phyloP scores from a whole-genome alignment of 2,113 vertebrate genomes.

The Argyrosomus japonicus region DNA sequence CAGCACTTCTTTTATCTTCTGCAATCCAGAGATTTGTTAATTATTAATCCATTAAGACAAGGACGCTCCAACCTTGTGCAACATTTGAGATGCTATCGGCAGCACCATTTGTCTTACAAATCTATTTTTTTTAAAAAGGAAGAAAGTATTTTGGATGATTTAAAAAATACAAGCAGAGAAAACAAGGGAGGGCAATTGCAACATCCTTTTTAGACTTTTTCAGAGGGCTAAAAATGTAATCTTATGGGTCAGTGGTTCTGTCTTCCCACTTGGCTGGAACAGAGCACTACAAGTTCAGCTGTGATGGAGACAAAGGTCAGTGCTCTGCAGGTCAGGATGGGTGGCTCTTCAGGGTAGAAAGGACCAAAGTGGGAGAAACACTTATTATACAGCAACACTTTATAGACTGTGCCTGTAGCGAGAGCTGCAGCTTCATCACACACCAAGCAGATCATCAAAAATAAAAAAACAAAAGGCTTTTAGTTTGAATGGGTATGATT shows the following conservation, averaged over 20 bases:
- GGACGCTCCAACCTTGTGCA: background rate
- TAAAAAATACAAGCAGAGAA: slow-evolving; percentile 15
- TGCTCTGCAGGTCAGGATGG: slow-evolving; percentile 18
- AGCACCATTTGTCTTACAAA: background rate
- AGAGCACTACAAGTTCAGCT: slow-evolving; percentile 25
- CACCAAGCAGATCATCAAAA: slow-evolving; percentile 14
- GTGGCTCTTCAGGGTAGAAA: background rate
- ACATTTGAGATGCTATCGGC: background rate
- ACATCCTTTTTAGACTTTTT: slow-evolving; percentile 25
- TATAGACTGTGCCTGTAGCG: background rate
- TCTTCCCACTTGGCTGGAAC: slow-evolving; percentile 16
- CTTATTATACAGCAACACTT: slow-evolving; percentile 6
- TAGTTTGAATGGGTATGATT: slow-evolving; percentile 37
- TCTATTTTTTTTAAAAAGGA: background rate
- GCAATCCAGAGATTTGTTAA: background rate
- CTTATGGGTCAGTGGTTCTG: slow-evolving; percentile 27
- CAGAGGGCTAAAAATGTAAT: slow-evolving; percentile 39
- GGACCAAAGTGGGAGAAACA: background rate
- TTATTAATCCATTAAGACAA: slow-evolving; percentile 30
- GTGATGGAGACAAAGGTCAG: slow-evolving; percentile 55
- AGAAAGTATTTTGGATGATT: background rate
- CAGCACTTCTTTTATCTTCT: slow-evolving; percentile 19
- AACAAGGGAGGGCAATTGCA: background rate
- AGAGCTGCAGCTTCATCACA: slow-evolving; percentile 31
- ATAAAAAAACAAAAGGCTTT: slow-evolving; percentile 33